Conservation (phyloP, 2,797 vertebrate species). For the Geotrypetes seraphini region DNA sequence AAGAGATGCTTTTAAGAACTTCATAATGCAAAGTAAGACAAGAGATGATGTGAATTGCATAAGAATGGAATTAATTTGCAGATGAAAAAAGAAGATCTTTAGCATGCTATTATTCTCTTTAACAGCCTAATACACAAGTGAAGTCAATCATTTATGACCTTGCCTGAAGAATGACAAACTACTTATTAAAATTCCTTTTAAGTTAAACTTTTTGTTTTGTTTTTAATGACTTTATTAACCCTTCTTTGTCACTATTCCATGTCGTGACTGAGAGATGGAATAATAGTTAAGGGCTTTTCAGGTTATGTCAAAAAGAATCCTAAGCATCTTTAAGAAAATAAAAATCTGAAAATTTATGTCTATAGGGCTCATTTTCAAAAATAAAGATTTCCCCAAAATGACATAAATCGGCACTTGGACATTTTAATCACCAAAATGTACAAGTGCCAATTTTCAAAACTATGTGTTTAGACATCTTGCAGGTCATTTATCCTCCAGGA, state of each 20-base stretch:
- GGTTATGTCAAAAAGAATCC: conserved; percentile 10
- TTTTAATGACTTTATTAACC: conserved; percentile 24
- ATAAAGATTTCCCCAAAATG: too few species aligned
- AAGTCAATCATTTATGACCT: conserved; percentile 38
- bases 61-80: conserved; percentile 57
- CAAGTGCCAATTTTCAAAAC: too few species aligned
- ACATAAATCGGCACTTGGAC: too few species aligned
- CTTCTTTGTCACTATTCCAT: conserved; percentile 10
- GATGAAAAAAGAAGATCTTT: conserved; percentile 46
- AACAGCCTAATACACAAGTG: conserved; percentile 35
- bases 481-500: too few species aligned
- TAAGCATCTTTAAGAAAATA: too few species aligned
- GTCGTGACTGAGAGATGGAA: conserved; percentile 12
- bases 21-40: conserved; percentile 28
- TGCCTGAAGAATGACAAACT: conserved; percentile 35
- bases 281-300: conserved; percentile 1
- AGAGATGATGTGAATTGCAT: conserved; percentile 44
- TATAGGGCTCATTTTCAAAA: too few species aligned
- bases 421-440: too few species aligned
- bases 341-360: too few species aligned
- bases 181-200: conserved; percentile 19
- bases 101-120: conserved; percentile 51
- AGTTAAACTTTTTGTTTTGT: conserved; percentile 25
- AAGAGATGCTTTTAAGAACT: conserved; percentile 40
- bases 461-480: too few species aligned